Conservation (phyloP, 2,113 vertebrate genomes). For the Calonectris borealis region DNA sequence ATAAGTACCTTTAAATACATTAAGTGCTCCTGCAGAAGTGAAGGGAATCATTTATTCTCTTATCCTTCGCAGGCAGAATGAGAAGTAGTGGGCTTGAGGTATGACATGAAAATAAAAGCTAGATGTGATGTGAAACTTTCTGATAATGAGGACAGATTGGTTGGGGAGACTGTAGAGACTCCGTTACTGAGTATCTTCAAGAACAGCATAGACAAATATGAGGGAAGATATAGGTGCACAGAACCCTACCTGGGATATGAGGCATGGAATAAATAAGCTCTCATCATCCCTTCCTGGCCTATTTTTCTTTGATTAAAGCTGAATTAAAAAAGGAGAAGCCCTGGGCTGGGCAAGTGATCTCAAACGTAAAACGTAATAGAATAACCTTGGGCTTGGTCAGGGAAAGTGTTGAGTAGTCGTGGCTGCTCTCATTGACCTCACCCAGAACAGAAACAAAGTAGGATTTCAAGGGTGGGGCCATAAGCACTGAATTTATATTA, state of each 20-base stretch:
- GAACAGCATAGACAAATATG: not conserved
- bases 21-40: not conserved
- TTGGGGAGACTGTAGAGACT: not conserved
- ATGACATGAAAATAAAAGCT: not conserved
- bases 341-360: not conserved
- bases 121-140: not conserved
- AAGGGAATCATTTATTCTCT: not conserved
- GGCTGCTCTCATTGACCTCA: not conserved
- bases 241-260: not conserved
- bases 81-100: not conserved
- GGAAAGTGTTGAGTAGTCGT: accelerated
- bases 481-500: not conserved
- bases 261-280: not conserved
- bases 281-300: not conserved
- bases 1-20: not conserved
- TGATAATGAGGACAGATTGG: not conserved
- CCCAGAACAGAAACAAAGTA: not conserved
- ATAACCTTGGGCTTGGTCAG: not conserved
- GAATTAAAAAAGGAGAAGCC: not conserved
- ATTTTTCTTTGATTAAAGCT: not conserved
- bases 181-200: not conserved
- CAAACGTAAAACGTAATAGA: not conserved
- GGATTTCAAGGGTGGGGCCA: not conserved
- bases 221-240: not conserved
- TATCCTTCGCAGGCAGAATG: not conserved